These are phyloP conservation scores for Cyphomyrus plagiostoma DNA, from an alignment of 2,113 vertebrate genomes.

Conservation along the genomic window DNA sequence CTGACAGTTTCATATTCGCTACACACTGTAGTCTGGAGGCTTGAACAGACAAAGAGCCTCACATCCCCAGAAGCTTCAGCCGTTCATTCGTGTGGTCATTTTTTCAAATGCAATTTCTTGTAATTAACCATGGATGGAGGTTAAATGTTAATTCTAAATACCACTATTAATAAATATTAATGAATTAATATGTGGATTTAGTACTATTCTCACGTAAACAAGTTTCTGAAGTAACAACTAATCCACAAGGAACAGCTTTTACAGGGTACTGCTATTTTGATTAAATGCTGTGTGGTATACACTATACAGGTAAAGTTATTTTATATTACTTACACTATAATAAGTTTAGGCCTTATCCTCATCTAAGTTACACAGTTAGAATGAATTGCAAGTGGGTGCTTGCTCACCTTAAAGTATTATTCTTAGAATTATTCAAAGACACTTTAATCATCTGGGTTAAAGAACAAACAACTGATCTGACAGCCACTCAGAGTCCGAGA, in stretches of 20 bases:
- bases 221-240: constrained; percentile 9
- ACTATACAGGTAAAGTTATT: not conserved
- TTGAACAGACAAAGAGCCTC: not conserved
- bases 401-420: not conserved
- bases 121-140: constrained; percentile 37
- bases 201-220: constrained; percentile 18
- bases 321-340: not conserved
- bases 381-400: not conserved
- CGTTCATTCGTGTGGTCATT: not conserved
- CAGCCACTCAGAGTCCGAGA: not conserved
- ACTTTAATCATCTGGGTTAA: not conserved
- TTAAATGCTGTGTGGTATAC: not conserved
- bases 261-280: not conserved
- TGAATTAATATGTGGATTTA: not conserved
- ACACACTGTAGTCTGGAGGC: not conserved
- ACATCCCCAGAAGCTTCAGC: not conserved
- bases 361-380: not conserved
- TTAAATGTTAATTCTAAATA: constrained; percentile 30
- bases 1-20: not conserved
- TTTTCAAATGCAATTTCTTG: constrained; percentile 23
- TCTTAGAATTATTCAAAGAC: not conserved
- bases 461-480: not conserved
- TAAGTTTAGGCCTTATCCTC: not conserved
- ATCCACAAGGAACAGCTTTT: constrained; percentile 40
- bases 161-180: constrained; percentile 33